These are phyloP conservation scores for Coryphaenoides rupestris DNA, from an alignment of 2,113 vertebrate species.

Conservation along the genomic window DNA sequence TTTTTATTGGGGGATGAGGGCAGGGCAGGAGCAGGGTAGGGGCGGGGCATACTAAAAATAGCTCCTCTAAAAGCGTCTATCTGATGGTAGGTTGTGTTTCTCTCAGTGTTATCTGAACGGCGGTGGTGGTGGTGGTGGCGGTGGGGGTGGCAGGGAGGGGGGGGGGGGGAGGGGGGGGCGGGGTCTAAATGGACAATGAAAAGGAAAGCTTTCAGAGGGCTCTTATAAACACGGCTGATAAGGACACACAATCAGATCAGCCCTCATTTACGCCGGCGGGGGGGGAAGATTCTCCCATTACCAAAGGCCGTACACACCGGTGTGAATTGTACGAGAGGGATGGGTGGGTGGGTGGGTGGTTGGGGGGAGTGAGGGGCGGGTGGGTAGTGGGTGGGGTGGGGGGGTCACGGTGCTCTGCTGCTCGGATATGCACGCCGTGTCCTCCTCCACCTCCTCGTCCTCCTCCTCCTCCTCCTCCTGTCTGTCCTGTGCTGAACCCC, in stretches of 20 bases:
- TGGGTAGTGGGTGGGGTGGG: no score
- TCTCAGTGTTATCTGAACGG: slow-evolving; percentile 53
- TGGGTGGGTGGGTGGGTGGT: no score
- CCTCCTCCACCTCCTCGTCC: background rate
- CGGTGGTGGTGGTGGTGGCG: no score
- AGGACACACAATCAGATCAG: slow-evolving; percentile 68
- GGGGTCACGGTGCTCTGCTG: no score
- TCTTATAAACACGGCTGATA: slow-evolving; percentile 64
- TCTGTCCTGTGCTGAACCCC: slow-evolving; percentile 17
- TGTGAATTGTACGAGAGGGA: no score
- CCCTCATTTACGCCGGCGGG: slow-evolving; percentile 54
- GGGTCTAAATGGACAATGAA: slow-evolving; percentile 51
- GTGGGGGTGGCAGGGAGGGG: no score
- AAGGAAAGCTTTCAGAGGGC: slow-evolving; percentile 68
- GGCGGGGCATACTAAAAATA: slow-evolving; percentile 52
- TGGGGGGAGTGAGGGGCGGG: no score
- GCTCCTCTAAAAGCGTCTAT: slow-evolving; percentile 43
- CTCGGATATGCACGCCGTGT: background rate
- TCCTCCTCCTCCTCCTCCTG: slow-evolving; percentile 1
- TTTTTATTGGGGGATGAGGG: no score
- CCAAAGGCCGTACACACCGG: no score
- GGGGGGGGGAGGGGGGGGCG: no score
- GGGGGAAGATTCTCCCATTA: no score
- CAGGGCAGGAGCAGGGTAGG: no score
- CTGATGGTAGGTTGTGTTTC: slow-evolving; percentile 47